Evolutionary conservation across 2,888 invertebrate genomes (phyloP).

Genomic region (Sminthurides aquaticus): DNA sequence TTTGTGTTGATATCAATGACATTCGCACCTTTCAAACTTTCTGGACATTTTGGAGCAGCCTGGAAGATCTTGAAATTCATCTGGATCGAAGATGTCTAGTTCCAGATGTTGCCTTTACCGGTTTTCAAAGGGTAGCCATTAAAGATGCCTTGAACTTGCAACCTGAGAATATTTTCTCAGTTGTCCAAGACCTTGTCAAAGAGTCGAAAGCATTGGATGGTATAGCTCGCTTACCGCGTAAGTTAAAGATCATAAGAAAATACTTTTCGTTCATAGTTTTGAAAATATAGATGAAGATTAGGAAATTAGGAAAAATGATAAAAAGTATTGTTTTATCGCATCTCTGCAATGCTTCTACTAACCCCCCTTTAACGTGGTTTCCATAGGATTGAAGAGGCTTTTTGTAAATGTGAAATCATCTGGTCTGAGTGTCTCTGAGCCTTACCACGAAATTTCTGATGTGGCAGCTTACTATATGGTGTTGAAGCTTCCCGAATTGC

Average conservation of each 20-base stretch:
- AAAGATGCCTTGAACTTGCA: slow-evolving; percentile 1
- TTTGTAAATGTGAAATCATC: neutral
- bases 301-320: too few species aligned
- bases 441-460: slow-evolving; percentile 11
- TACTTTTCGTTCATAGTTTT: too few species aligned
- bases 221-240: slow-evolving; percentile 6
- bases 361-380: too few species aligned
- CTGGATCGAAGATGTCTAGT: neutral
- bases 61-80: slow-evolving; percentile 18
- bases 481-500: slow-evolving; percentile 2
- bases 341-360: too few species aligned
- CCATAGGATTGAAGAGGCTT: slow-evolving; percentile 2
- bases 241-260: neutral
- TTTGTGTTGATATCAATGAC: slow-evolving; percentile 8
- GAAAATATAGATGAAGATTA: too few species aligned
- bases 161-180: neutral
- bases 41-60: slow-evolving; percentile 15
- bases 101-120: slow-evolving; percentile 12
- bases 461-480: slow-evolving; percentile 4
- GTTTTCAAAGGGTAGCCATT: neutral
- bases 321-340: too few species aligned
- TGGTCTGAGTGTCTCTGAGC: neutral
- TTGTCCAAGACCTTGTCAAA: neutral
- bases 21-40: slow-evolving; percentile 6
- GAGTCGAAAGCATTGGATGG: slow-evolving; percentile 1